Percentiles rank a stretch among this genome's conserved stretches.
phyloP scores from a whole-genome alignment of 1,140 invertebrate genomes.

The Archivesica marissinica region DNA sequence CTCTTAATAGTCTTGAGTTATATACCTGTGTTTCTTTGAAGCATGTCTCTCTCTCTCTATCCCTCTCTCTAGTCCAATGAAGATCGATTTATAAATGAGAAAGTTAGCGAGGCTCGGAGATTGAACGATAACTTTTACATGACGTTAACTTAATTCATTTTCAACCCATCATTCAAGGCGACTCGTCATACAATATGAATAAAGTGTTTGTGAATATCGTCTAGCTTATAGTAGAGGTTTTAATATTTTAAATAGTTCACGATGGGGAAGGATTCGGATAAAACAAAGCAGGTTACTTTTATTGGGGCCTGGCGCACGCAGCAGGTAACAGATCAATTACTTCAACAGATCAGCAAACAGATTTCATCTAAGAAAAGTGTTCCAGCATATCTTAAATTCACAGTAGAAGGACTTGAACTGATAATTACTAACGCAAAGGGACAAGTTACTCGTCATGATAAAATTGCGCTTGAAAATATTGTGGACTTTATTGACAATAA shows the following conservation, averaged over 20 bases:
- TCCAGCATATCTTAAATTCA: neutral
- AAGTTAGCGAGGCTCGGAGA: neutral
- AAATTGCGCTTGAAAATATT: constrained; percentile 53
- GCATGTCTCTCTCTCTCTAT: too few relatives aligned
- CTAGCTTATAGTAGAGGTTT: too few relatives aligned
- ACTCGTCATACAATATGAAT: constrained; percentile 4
- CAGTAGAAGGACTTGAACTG: constrained; percentile 36
- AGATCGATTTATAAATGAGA: constrained; percentile 26
- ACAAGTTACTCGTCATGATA: constrained; percentile 20
- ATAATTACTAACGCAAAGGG: neutral
- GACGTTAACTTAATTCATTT: constrained; percentile 25
- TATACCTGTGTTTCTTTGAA: neutral
- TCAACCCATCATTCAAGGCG: constrained; percentile 10
- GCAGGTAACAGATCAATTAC: constrained; percentile 21
- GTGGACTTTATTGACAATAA: constrained; percentile 53
- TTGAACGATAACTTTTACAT: constrained; percentile 12
- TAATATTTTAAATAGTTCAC: neutral
- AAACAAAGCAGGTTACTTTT: constrained; percentile 32
- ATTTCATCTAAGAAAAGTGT: constrained; percentile 30
- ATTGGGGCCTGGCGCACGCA: constrained; percentile 49
- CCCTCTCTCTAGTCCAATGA: neutral
- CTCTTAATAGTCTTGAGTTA: neutral
- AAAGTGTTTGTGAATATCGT: neutral
- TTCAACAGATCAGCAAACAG: constrained; percentile 30
- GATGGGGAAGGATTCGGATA: constrained; percentile 12